Percentiles rank a stretch among this genome's conserved stretches.
Conservation (phyloP, 2,113 vertebrate species). For the Pagrus major region DNA sequence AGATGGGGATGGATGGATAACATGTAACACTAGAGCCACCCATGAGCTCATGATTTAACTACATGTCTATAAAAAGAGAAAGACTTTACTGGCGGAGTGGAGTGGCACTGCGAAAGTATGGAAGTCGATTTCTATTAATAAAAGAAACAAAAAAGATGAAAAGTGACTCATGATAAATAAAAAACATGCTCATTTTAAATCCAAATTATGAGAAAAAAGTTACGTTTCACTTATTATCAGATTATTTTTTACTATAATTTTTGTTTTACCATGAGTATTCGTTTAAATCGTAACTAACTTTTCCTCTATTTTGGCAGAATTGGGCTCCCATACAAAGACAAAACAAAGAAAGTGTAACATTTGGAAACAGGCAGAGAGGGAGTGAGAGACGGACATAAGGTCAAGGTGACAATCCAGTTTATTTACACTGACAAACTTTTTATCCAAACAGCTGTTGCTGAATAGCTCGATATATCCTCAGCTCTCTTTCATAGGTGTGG, state of each 20-base stretch:
- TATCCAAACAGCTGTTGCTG: not conserved
- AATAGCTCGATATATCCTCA: not conserved
- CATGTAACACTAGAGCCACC: conserved; percentile 62
- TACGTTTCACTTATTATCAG: not conserved
- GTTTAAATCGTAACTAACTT: not conserved
- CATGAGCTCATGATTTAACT: conserved; percentile 63
- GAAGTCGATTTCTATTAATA: not conserved
- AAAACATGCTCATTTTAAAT: not conserved
- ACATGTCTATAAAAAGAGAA: conserved; percentile 14
- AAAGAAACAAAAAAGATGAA: not conserved
- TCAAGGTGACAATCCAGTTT: not conserved
- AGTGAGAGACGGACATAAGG: not conserved
- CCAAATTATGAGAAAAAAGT: not conserved
- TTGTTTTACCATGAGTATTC: not conserved
- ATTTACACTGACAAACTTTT: not conserved
- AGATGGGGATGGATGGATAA: conserved; percentile 45
- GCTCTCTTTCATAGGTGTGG: conserved; percentile 12
- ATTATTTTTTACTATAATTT: not conserved
- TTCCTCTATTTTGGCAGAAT: not conserved
- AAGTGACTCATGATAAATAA: not conserved
- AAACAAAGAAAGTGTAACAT: not conserved
- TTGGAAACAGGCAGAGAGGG: not conserved
- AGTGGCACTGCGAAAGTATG: not conserved
- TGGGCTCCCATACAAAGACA: not conserved
- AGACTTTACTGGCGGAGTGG: not conserved